phyloP scores from a whole-genome alignment of 2,113 vertebrate species.

The Perca flavescens region DNA sequence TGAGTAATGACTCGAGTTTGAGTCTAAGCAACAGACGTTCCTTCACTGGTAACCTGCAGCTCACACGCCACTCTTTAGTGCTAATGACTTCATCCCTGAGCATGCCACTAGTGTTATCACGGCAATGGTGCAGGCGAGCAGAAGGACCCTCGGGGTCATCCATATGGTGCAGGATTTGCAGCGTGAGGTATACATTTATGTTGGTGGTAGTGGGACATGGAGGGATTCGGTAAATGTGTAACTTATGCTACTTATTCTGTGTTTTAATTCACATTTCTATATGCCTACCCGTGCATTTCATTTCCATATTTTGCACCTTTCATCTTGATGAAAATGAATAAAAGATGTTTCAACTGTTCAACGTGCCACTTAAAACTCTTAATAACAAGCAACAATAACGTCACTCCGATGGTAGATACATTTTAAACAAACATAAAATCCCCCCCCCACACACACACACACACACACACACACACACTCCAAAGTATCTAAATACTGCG shows the following conservation, averaged over 20 bases:
- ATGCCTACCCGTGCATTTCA: not conserved
- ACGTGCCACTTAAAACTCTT: not conserved
- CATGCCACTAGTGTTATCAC: slow-evolving; percentile 34
- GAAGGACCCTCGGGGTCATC: slow-evolving; percentile 46
- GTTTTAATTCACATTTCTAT: not conserved
- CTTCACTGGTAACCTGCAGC: slow-evolving; percentile 49
- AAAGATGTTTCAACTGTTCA: not conserved
- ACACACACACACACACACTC: not conserved
- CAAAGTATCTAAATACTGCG: slow-evolving; percentile 52
- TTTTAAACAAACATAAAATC: no score
- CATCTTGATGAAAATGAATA: not conserved
- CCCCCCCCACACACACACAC: no score
- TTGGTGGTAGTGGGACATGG: not conserved
- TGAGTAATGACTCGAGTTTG: not conserved
- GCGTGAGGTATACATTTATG: not conserved
- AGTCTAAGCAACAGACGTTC: slow-evolving; percentile 17
- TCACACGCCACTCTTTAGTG: slow-evolving; percentile 16
- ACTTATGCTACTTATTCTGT: not conserved
- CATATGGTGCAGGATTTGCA: slow-evolving; percentile 44
- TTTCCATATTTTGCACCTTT: not conserved
- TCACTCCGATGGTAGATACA: no score
- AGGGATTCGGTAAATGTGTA: not conserved
- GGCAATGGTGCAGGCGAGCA: slow-evolving; percentile 17
- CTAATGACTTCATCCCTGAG: slow-evolving; percentile 18
- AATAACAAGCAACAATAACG: not conserved